These are phyloP conservation scores for Bombus affinis DNA, from an alignment of 1,140 invertebrate species.

Conservation along the genomic window DNA sequence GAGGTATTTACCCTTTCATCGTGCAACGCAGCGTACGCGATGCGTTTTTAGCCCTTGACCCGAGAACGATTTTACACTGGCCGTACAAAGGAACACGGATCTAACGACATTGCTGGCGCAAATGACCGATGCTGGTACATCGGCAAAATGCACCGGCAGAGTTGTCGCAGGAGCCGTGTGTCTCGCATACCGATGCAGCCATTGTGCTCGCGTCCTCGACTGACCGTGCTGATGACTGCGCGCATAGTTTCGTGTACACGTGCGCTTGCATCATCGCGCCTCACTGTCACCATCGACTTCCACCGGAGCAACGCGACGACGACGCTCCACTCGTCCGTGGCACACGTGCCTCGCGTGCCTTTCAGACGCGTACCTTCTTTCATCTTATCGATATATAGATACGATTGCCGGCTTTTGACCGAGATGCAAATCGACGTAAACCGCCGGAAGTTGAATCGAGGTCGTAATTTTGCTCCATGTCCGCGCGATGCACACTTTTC, in stretches of 20 bases:
- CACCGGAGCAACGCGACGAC: conserved; percentile 26
- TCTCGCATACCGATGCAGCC: conserved; percentile 10
- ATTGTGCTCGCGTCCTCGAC: conserved; percentile 28
- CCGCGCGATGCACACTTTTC: background rate
- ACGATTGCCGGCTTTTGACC: background rate
- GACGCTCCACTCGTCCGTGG: conserved; percentile 44
- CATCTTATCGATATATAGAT: conserved; percentile 19
- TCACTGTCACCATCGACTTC: conserved; percentile 52
- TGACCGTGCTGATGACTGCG: conserved; percentile 62
- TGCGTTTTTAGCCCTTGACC: background rate
- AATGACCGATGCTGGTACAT: background rate
- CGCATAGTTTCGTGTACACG: conserved; percentile 69
- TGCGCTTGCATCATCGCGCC: conserved; percentile 59
- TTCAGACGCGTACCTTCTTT: conserved; percentile 24
- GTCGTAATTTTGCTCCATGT: background rate
- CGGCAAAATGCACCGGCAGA: background rate
- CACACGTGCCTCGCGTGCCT: conserved; percentile 64
- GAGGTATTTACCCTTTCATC: background rate
- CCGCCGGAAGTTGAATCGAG: background rate
- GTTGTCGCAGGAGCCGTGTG: background rate
- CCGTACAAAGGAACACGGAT: background rate
- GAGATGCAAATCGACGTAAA: background rate
- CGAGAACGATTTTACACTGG: background rate
- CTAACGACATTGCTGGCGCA: background rate
- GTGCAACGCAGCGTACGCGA: background rate